A percentile compares a stretch with the other conserved stretches of the same genome.
These are phyloP conservation scores for Melinopterus prodromus DNA, from an alignment of 2,888 invertebrate species.

Conservation along the genomic window DNA sequence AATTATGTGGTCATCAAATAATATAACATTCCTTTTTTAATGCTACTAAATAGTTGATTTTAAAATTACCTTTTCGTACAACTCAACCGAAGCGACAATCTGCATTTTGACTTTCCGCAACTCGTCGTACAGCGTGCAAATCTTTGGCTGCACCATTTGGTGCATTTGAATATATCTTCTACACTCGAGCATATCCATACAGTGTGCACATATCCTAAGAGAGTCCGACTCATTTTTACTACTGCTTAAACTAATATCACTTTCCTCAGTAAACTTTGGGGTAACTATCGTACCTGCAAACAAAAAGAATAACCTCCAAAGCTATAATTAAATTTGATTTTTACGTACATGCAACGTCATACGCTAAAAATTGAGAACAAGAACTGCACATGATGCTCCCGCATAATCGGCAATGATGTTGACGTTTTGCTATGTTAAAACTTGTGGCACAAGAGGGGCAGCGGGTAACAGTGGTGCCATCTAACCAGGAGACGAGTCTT, in stretches of 20 bases:
- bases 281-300: slow-evolving; percentile 42
- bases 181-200: slow-evolving; percentile 80
- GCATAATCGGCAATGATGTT: slow-evolving; percentile 96
- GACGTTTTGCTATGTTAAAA: slow-evolving; percentile 87
- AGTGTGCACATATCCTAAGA: slow-evolving; percentile 78
- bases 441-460: slow-evolving; percentile 92
- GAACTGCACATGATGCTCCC: slow-evolving; percentile 93
- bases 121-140: slow-evolving; percentile 84
- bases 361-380: slow-evolving; percentile 86
- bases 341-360: slow-evolving; percentile 78
- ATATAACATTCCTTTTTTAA: no score
- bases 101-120: slow-evolving; percentile 83
- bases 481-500: slow-evolving; percentile 89
- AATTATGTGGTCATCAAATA: no score
- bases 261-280: slow-evolving; percentile 39
- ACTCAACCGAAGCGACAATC: slow-evolving; percentile 68
- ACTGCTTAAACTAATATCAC: slow-evolving; percentile 10
- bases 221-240: slow-evolving; percentile 61
- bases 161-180: slow-evolving; percentile 83
- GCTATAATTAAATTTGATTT: slow-evolving; percentile 9
- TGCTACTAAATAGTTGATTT: no score
- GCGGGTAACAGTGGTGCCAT: slow-evolving; percentile 86
- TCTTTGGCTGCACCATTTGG: slow-evolving; percentile 78
- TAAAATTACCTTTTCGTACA: slow-evolving; percentile 68
- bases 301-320: not conserved